Percentiles rank a stretch among this genome's conserved stretches.
Evolutionary conservation across 2,888 invertebrate species (phyloP).

Genomic region (Parthenolecanium corni): DNA sequence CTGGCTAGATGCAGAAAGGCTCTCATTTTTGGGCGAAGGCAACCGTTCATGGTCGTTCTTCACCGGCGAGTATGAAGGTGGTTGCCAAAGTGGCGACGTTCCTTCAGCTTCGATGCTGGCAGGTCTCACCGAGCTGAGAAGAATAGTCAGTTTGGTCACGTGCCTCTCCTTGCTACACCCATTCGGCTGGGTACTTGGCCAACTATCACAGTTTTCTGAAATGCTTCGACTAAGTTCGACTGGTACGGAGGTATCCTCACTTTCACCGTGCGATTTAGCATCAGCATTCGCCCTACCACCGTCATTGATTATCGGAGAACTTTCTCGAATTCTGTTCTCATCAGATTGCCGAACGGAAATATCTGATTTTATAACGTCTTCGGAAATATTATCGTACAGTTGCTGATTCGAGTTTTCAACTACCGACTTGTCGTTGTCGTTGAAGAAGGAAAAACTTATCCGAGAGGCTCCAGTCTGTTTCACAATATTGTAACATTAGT

Average conservation of each 20-base stretch:
- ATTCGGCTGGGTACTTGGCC: background rate
- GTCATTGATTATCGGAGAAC: background rate
- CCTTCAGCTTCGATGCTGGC: background rate
- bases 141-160: slow-evolving; percentile 11
- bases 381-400: background rate
- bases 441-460: background rate
- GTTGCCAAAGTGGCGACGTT: background rate
- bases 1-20: too few species aligned
- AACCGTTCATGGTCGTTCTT: too few species aligned
- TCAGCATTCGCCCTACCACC: background rate
- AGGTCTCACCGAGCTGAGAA: slow-evolving; percentile 3
- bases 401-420: background rate
- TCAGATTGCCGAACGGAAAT: background rate
- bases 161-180: slow-evolving; percentile 8
- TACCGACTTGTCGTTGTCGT: slow-evolving; percentile 1
- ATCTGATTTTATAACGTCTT: background rate
- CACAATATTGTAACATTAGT: too few species aligned
- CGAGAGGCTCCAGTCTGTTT: background rate
- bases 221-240: background rate
- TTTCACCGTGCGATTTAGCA: too few species aligned
- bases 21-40: too few species aligned
- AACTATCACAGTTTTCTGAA: background rate
- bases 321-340: background rate
- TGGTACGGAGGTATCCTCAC: background rate
- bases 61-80: too few species aligned